Evolutionary conservation across 2,113 vertebrate genomes (phyloP), one percentile per base, ranked within the genome.

Genomic region (Uria lomvia): DNA sequence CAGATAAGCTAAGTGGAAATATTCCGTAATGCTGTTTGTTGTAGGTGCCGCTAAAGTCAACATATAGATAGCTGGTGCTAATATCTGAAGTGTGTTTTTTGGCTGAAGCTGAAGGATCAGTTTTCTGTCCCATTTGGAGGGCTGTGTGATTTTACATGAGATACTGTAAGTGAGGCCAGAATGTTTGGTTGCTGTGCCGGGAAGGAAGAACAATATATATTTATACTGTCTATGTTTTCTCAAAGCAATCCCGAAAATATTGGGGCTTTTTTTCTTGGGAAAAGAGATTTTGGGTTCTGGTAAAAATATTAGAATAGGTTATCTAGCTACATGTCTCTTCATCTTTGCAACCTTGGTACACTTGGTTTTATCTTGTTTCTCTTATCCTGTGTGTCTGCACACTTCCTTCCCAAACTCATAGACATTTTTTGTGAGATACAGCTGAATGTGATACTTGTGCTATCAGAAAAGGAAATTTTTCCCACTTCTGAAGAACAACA

Each of bases 191-290:
- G 15, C 24, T 76, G 11, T 80, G 12, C 6, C 36, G 66, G 45
- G 73, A 40, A 60, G 63, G 52, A 75, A 55, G 23, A 65, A 32
- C 16, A 53, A 19, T 20, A 52, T 40, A 26, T 63, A 58, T 22
- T 92, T 86, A 55, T 4, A 6, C 7, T 52, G 8, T 53, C 24
- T 76, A 52, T 1, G 4, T 70, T 73, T 80, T 47, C 43, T 78
- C 76, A 47, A 73, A 67, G 43, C 21, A 36, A 24, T 83, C 27
- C 53, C 21, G 45, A 56, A 83, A 79, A 16, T 6, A 8, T 4
- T 36, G 42, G 1, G 1, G 1, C 1, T 15, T 60, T 76, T 71
- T 56, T 26, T 3, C 23, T 29, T 23, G 12, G 30, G 11, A 29
- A 43, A 55, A 76, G 6, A 67, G 49, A 58, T 24, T 5, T 16